phyloP scores from a whole-genome alignment of 2,113 vertebrate species.

The Coptodon bakossiorum region DNA sequence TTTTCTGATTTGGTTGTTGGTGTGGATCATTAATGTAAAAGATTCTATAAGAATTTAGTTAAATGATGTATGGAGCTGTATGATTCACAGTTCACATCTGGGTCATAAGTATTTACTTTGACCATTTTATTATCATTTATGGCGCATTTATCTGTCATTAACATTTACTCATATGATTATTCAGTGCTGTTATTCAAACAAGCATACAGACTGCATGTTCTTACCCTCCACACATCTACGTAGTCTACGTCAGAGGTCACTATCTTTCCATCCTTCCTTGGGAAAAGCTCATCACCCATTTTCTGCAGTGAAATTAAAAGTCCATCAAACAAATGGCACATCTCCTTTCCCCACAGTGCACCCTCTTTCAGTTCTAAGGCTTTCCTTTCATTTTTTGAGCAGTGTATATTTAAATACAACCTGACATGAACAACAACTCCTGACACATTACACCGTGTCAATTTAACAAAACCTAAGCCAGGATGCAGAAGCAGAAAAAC shows the following conservation, averaged over 20 bases:
- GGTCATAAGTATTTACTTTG: not conserved
- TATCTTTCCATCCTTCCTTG: slow-evolving; percentile 54
- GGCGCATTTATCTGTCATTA: not conserved
- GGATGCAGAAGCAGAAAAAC: not conserved
- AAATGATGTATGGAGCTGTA: not conserved
- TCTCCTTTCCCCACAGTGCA: not conserved
- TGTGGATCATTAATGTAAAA: not conserved
- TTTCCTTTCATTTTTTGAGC: not conserved
- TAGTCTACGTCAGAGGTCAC: slow-evolving; percentile 69
- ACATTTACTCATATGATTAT: not conserved
- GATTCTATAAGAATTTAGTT: not conserved
- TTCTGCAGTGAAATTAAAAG: slow-evolving; percentile 50
- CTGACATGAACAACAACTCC: not conserved
- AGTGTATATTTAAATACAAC: not conserved
- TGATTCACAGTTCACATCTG: not conserved
- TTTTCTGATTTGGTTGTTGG: no score
- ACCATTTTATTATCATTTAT: not conserved
- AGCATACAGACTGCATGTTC: accelerated
- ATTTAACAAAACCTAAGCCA: not conserved
- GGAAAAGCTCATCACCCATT: slow-evolving; percentile 61
- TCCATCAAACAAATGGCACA: not conserved
- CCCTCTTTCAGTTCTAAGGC: not conserved
- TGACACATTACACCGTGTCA: not conserved
- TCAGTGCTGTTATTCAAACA: not conserved
- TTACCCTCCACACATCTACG: slow-evolving; percentile 77